Base-by-base conservation (phyloP, 2,797 vertebrate genomes). In the Sternotherus odoratus region DNA sequence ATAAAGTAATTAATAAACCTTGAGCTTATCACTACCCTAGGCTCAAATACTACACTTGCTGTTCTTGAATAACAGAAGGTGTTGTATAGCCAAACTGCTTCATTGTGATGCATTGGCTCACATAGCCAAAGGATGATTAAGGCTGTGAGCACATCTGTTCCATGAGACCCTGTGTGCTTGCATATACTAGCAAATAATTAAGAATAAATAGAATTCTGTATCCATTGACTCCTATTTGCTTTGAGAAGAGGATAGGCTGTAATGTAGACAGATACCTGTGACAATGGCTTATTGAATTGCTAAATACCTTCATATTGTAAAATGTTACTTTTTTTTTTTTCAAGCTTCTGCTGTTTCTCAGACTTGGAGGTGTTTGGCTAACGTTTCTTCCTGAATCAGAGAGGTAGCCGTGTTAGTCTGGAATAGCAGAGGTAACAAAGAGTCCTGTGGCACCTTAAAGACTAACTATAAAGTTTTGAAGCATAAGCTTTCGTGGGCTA, bases 121-220 rank as follows among this genome's bases (percentile, higher is more conserved):
- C 77, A 24, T 49, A 60, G 3, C 5, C 30, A 3, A 1, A 2
- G 81, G 24, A 0, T 66, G 0, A 11, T 1, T 1, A 5, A 53
- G 26, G n/a, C 28, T 36, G 56, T 49, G 54, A 63, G 54, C 36
- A 39, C 23, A 39, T 39, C 11, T 39, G 19, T 69, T 69, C 10
- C 19, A 19, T 23, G 19, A 69, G 36, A 15, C 56, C 12, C 13
- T 60, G 28, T 60, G 56, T 5, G 4, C 21, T 36, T 39, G 60
- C 60, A 66, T 19, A 24, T 66, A n/a, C 33, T 66, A 66, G 60
- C 36, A 36, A 69, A 69, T 23, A 69, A 39, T 69, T 36, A 69
- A 36, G 66, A 23, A 23, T 69, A 39, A 69, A 69, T 39, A 10
- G n/a, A 69, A 69, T 10, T 69, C 36, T 39, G 19, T 69, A 39